Percentiles rank a stretch among this genome's conserved stretches.
Evolutionary conservation across 2,888 invertebrate genomes (phyloP).

Genomic region (Ormyrus thymus): DNA sequence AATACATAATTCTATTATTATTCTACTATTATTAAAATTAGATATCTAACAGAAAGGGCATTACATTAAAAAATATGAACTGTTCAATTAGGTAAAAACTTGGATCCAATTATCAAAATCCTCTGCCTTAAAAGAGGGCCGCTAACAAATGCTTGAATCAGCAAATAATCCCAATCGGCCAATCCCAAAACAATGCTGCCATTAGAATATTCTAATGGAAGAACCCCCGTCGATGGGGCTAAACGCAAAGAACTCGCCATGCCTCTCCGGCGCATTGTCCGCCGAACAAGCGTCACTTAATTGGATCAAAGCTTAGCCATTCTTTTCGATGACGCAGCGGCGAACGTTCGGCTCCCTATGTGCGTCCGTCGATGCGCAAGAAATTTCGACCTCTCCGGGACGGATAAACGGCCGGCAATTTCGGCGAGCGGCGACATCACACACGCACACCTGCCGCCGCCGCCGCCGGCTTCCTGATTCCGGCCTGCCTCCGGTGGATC

Average conservation of each 20-base stretch:
- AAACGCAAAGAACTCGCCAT: background rate
- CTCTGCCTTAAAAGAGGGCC: no score
- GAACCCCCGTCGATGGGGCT: no score
- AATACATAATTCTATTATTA: no score
- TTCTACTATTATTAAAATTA: no score
- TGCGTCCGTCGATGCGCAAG: slow-evolving; percentile 13
- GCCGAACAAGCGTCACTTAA: slow-evolving; percentile 30
- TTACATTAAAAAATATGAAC: no score
- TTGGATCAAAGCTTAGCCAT: slow-evolving; percentile 25
- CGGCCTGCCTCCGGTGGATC: background rate
- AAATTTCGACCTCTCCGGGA: background rate
- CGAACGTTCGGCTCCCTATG: background rate
- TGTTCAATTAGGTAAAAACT: no score
- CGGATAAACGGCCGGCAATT: slow-evolving; percentile 28
- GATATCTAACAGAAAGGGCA: no score
- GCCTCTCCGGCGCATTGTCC: background rate
- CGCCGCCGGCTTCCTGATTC: slow-evolving; percentile 6
- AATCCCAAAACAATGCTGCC: no score
- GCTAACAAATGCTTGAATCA: no score
- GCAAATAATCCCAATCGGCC: no score
- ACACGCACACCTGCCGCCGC: slow-evolving; percentile 13
- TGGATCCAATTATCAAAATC: no score
- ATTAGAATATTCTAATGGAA: no score
- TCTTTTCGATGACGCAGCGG: slow-evolving; percentile 46
- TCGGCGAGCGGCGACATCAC: slow-evolving; percentile 4